Base-by-base conservation (phyloP, 1,140 invertebrate genomes). In the Aphelinus certus region DNA sequence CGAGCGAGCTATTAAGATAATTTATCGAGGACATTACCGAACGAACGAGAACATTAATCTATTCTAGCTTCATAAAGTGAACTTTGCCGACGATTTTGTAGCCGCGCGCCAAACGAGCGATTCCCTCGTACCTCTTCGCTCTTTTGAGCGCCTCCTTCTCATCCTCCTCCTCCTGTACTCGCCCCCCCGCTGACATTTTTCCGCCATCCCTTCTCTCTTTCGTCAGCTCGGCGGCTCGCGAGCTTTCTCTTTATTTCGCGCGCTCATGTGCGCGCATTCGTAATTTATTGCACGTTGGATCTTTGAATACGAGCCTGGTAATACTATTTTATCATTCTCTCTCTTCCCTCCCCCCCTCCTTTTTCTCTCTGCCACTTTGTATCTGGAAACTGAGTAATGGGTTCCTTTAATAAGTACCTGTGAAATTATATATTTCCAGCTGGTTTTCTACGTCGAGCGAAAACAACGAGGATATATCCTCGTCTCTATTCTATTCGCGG, bases 1-100 rank as follows among this genome's bases (percentile, higher is more conserved):
- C 80, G 81, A 76, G 80, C 79, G 78, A 80, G 84, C 84, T 87
- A 87, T 87, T 87, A 85, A 87, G 83, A 87, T 87, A 85, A 87
- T 87, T 87, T 87, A 87, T 85, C 83, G 83, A 79, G 81, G 84
- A 83, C 84, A 87, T 87, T 87, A 85, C 82, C 80, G 83, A 85
- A 85, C 84, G 85, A 87, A 87, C 83, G 85, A 86, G 84, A 81
- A 81, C 85, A 87, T 87, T 86, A 85, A 87, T 87, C 84, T 87
- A 85, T 86, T 87, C 84, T 85, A 85, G 84, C 85, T 86, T 85
- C 84, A 86, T 87, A 85, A 87, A 87, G 82, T 84, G 84, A 86
- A 87, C 81, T 87, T 85, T 77, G 82, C 84, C 83, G 83, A 81
- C 84, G 83, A 86, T 86, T 86, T 86, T 86, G 84, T 86, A 82